Evolutionary conservation across 2,797 vertebrate genomes (phyloP).

Genomic region (Pangasius djambal): DNA sequence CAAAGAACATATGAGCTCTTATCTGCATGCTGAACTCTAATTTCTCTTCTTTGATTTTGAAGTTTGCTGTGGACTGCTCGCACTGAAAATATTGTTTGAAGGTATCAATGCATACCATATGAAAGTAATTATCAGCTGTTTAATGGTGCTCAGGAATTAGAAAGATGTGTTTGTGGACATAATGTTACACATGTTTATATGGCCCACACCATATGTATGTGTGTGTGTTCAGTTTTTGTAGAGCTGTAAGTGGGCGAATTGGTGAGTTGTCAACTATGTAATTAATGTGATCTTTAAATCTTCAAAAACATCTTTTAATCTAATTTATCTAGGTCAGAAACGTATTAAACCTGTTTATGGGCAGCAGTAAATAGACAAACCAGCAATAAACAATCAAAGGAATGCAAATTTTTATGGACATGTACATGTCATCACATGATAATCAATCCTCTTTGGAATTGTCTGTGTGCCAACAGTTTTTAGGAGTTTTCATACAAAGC

Average conservation of each 20-base stretch:
- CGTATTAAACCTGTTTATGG: neutral
- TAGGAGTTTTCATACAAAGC: neutral
- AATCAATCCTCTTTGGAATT: neutral
- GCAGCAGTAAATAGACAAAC: neutral
- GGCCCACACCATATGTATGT: conserved; percentile 14
- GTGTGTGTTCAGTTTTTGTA: neutral
- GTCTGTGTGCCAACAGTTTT: neutral
- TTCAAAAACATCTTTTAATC: neutral
- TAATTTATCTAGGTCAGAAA: neutral
- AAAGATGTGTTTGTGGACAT: conserved; percentile 19
- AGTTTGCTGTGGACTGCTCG: neutral
- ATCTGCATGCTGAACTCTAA: conserved; percentile 43
- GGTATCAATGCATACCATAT: neutral
- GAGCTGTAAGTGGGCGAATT: neutral
- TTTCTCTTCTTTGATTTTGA: neutral
- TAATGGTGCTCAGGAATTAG: conserved; percentile 1
- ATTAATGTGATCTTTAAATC: conserved; percentile 26
- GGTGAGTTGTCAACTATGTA: conserved; percentile 31
- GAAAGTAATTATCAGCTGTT: conserved; percentile 34
- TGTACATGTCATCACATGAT: neutral
- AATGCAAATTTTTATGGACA: neutral
- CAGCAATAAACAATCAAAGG: neutral
- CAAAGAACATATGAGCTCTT: conserved; percentile 44
- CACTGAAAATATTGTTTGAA: conserved; percentile 29
- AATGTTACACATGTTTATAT: neutral